Base-by-base conservation (phyloP, 2,797 vertebrate species). In the Acipenser ruthenus region DNA sequence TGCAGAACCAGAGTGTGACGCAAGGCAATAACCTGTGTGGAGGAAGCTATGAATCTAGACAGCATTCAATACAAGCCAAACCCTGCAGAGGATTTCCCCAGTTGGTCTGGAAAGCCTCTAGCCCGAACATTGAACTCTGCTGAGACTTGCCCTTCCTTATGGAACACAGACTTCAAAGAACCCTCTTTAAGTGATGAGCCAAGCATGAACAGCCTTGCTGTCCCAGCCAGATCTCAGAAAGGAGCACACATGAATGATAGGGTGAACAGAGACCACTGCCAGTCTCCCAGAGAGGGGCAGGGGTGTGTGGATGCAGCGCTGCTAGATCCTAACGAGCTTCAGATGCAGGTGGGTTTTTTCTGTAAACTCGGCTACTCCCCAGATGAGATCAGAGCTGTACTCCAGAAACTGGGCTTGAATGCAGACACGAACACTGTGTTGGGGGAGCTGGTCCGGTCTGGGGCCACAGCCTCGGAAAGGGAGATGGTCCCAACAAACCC, bases 281-380 rank as follows among this genome's bases (percentile, higher is more conserved):
- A 18, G 48, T 65, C 62, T 7, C 49, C 10, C 58, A 49, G 10
- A 6, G 70, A 62, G 9, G 6, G 60, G 68, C 72, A 69, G 53
- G 72, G 59, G 15, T 62, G 10, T 7, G 63, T 66, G 3, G 75
- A 65, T 37, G 70, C 47, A 2, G 65, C 60, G 0, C 70, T 73
- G 8, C 56, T 23, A 12, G 75, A 83, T 63, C 70, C 68, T 1
- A 65, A 76, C 0, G 93, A 94, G 69, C 74, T 91, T 71, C 93
- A 87, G 77, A 81, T 90, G 75, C 89, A 84, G 76, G 87, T 93
- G 69, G 93, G 95, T 69, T 95, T 95, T 77, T 98, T 96, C 80
- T 89, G 93, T 51, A 99, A 99, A 70, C 85, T 99, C 74, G 96
- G 96, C 56, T 99, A 97, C 77, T 88, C 94, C 0, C 68, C 86